Base-by-base conservation (phyloP, 2,888 invertebrate genomes). In the Gymnocheta viridis region DNA sequence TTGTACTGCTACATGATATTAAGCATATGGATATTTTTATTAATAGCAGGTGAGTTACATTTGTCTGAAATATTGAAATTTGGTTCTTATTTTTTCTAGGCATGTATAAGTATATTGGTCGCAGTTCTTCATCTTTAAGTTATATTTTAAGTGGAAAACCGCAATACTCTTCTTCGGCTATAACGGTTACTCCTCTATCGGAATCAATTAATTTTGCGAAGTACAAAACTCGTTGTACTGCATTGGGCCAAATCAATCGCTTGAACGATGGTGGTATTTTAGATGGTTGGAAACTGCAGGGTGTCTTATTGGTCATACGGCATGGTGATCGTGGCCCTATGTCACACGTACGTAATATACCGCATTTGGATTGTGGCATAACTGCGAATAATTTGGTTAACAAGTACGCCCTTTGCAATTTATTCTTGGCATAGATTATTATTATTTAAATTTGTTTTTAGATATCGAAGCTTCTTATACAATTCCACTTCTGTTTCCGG, bases 321-420 rank as follows among this genome's bases (percentile, higher is more conserved):
- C 98, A 98, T 90, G 98, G 98, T 0, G 98, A 98, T 90, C 93
- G 98, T 64, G 97, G 98, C 0, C 96, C 98, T 0, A 93, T 98
- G 85, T 95, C 96, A 10, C 96, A 97, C 89, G 94, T 98, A 1
- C 94, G 95, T 70, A 96, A 96, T 81, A 95, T 96, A 47, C 95
- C 95, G 66, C 94, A 94, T 70, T 93, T 98, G 19, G 95, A 96
- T 85, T 98, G 98, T 91, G 95, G 95, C 49, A 93, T 91, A 29
- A 88, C 91, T 44, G 87, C 88, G 5, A 93, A 94, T 86, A 88
- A 83, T 56, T 86, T 92, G 74, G 88, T 92, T 38, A 91, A 91
- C 84, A 91, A 89, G 91, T 92, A 87, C 19, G 67, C 74, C 66
- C 54, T 73, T 32, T 2, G 19, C 5, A 38, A 27, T 41, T 54